phyloP scores from a whole-genome alignment of 2,797 vertebrate species.

The Sebastes ruberrimus region DNA sequence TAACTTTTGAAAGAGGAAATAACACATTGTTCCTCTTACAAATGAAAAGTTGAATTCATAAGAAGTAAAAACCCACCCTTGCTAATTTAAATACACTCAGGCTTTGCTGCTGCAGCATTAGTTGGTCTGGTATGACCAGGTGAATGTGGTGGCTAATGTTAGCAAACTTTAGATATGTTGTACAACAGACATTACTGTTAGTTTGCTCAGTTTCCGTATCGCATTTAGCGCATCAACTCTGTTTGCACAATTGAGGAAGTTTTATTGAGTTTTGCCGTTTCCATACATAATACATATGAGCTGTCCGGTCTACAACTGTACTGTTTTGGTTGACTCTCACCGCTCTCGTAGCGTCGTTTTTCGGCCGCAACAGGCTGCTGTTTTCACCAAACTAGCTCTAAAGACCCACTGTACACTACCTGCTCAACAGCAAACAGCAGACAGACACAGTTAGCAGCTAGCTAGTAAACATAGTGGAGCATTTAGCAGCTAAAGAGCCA shows the following conservation, averaged over 20 bases:
- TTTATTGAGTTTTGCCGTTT: too few relatives aligned
- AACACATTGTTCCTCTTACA: neutral
- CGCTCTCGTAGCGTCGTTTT: accelerated
- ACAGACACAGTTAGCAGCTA: too few relatives aligned
- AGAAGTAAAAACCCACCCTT: too few relatives aligned
- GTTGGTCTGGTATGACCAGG: neutral
- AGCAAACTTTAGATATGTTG: neutral
- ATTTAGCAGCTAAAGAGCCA: neutral
- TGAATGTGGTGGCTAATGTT: neutral
- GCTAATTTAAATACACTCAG: too few relatives aligned
- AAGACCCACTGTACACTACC: neutral
- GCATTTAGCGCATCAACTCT: too few relatives aligned
- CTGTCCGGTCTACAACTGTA: neutral
- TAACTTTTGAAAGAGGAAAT: neutral
- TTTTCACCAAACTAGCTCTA: neutral
- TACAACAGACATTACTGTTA: neutral
- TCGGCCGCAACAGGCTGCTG: accelerated
- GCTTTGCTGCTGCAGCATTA: neutral
- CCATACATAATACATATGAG: too few relatives aligned
- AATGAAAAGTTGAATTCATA: neutral
- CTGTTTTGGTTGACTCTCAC: neutral
- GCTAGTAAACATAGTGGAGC: neutral
- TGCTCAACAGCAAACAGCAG: neutral
- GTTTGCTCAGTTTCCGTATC: too few relatives aligned
- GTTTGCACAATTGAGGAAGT: too few relatives aligned